Evolutionary conservation across 2,113 vertebrate species (phyloP).

Genomic region (Megaceryle torquata): DNA sequence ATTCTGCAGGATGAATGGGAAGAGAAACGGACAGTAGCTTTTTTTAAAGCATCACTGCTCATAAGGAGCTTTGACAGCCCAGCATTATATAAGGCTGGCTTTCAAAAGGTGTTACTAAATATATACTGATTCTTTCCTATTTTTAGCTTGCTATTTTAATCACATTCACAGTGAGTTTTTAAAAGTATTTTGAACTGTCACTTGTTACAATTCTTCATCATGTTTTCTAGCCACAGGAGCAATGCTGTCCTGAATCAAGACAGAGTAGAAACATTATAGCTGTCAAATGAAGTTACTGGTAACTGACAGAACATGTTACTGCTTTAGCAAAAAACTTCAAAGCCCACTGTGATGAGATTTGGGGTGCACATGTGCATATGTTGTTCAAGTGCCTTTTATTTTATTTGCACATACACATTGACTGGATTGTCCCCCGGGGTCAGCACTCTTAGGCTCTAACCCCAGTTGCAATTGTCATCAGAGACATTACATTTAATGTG

Average conservation of each 20-base stretch:
- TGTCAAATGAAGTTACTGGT: constrained; percentile 36
- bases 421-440: background rate
- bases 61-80: background rate
- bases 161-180: background rate
- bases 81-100: background rate
- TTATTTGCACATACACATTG: background rate
- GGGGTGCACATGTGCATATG: background rate
- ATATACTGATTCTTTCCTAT: background rate
- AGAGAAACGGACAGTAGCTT: background rate
- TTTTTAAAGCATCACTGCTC: constrained; percentile 33
- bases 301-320: constrained; percentile 23
- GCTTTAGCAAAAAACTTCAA: constrained; percentile 9
- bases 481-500: background rate
- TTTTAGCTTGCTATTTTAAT: constrained; percentile 10
- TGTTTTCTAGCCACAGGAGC: constrained; percentile 29
- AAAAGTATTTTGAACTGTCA: background rate
- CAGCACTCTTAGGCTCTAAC: background rate
- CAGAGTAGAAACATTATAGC: constrained; percentile 29
- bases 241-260: constrained; percentile 45
- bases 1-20: background rate
- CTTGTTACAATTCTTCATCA: background rate
- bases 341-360: background rate
- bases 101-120: background rate
- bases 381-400: background rate
- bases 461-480: background rate